Evolutionary conservation across 1,140 invertebrate genomes (phyloP).

Genomic region (Lepeophtheirus salmonis): DNA sequence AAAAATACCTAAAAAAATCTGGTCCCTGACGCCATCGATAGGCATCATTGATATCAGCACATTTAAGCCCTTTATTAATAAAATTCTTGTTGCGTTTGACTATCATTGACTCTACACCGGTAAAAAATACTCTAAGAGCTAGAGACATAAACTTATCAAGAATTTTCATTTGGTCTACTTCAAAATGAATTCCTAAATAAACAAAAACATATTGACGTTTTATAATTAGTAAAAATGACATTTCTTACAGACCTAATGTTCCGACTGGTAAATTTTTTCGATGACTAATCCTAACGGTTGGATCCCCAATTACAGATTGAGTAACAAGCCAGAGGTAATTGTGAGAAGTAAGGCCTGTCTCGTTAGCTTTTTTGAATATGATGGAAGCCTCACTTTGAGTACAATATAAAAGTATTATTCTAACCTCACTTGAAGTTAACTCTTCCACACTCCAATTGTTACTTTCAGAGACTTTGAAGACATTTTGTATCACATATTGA

Average conservation of each 20-base stretch:
- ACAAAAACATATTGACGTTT: neutral
- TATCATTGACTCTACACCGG: neutral
- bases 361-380: slow-evolving; percentile 56
- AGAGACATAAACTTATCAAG: neutral
- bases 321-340: slow-evolving; percentile 93
- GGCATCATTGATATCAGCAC: neutral
- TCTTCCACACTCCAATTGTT: slow-evolving; percentile 39
- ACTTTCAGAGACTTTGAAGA: slow-evolving; percentile 41
- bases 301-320: slow-evolving; percentile 63
- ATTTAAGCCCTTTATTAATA: neutral
- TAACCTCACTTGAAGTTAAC: slow-evolving; percentile 66
- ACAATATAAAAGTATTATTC: slow-evolving; percentile 77
- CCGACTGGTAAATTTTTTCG: slow-evolving; percentile 68
- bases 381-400: slow-evolving; percentile 45
- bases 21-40: neutral
- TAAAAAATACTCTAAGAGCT: neutral
- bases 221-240: slow-evolving; percentile 26
- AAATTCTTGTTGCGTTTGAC: neutral
- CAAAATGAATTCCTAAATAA: slow-evolving; percentile 1
- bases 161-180: slow-evolving; percentile 1
- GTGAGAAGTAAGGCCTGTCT: slow-evolving; percentile 48
- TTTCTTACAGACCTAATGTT: slow-evolving; percentile 80
- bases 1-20: neutral
- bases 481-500: slow-evolving; percentile 64
- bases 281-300: slow-evolving; percentile 31